Evolutionary conservation across 2,797 vertebrate species (phyloP), one percentile per base, ranked within the genome.

Genomic region (Bradypodion pumilum): DNA sequence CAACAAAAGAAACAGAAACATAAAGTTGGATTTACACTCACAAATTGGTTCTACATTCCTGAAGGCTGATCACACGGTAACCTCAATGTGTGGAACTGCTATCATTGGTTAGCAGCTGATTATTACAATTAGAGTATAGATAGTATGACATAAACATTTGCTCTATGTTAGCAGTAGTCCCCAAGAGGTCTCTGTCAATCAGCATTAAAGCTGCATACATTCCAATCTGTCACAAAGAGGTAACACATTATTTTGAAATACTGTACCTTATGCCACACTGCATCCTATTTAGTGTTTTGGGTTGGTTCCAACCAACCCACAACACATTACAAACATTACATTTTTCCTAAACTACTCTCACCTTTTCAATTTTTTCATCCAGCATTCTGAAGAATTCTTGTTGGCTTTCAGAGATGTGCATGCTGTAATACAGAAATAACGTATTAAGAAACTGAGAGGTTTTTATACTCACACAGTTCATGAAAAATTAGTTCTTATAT

Each of bases 301-400:
- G 29, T 42, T 37, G 21, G 21, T 40, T 59, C n/a, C 23, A 35
- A 70, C 5, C 68, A 59, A 70, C 27, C n/a, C 42, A 23, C 25
- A 42, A 70, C 12, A 32, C 7, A 40, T 4, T 6, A 32, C 32
- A 27, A 37, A 52, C 29, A 69, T 72, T 4, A 77, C 25, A 56
- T 59, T 21, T n/a, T 35, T 0, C 0, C 62, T 83, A 32, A 5
- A 49, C 86, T 69, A 12, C 56, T 78, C 94, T 95, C 95, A 99
- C 98, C 97, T 98, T 99, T 95, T 98, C 98, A 69, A 99, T 99
- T 93, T 99, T 99, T 95, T 99, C 98, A 90, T 99, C 98, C 94
- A 99, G 94, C 98, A 99, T 98, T 94, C 97, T 97, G 97, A 99
- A 99, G 95, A 99, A 99, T 91, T 99, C 98, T 84, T 99, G 98